phyloP scores from a whole-genome alignment of 2,113 vertebrate genomes.

The Neogale vison region DNA sequence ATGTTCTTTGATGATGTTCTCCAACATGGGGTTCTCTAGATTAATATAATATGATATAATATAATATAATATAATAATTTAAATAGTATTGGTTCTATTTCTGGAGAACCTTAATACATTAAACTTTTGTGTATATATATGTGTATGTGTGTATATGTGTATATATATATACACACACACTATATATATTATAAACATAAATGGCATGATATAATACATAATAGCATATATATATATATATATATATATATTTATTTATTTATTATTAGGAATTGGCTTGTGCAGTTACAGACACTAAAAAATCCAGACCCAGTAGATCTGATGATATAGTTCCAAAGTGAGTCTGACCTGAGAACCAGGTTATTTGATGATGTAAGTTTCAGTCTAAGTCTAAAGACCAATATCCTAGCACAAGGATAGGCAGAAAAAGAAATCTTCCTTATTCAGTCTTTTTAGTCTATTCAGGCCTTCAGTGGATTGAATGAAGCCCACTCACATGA shows the following conservation, averaged over 20 bases:
- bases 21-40: not conserved
- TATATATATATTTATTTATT: not conserved
- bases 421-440: not conserved
- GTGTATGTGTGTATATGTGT: not conserved
- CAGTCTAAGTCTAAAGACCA: not conserved
- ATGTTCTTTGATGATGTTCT: not conserved
- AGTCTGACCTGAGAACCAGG: not conserved
- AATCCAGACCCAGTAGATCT: not conserved
- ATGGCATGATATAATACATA: not conserved
- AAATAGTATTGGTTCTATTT: not conserved
- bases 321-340: not conserved
- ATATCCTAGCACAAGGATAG: not conserved
- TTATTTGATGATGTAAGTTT: not conserved
- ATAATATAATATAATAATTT: not conserved
- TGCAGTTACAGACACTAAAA: not conserved
- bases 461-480: not conserved
- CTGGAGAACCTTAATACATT: not conserved
- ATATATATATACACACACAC: not conserved
- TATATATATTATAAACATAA: not conserved
- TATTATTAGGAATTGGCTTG: not conserved
- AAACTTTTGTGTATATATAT: not conserved
- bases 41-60: not conserved
- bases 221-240: not conserved
- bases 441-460: not conserved
- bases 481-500: not conserved